Evolutionary conservation across 1,140 invertebrate species (phyloP), one percentile per base, ranked within the genome.

Genomic region (Zaprionus gabonicus): DNA sequence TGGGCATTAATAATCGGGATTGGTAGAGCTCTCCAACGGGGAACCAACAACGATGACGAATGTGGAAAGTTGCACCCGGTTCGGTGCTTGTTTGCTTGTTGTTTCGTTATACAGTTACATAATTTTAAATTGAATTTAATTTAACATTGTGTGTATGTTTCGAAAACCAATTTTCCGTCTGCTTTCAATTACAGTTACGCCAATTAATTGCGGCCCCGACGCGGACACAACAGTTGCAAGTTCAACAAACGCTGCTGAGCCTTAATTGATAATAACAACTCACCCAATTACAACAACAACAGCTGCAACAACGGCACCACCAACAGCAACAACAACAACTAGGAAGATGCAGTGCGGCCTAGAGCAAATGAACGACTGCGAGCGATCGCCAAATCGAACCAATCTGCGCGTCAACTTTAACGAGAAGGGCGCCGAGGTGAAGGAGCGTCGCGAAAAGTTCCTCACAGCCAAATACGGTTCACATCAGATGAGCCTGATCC

Each of bases 401-500:
- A 96, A 96, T 82, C 94, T 98, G 31, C 96, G 97, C 85, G 97
- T 98, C 66, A 97, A 97, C 91, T 98, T 98, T 93, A 97, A 95
- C 74, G 96, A 97, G 82, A 97, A 97, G 93, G 96, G 96, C 27
- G 94, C 95, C 80, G 94, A 97, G 93, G 96, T 98, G 23, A 97
- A 97, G 92, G 97, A 98, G 92, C 95, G 96, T 20, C 94, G 97
- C 38, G 97, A 98, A 93, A 98, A 98, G 93, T 99, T 99, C 93
- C 95, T 99, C 71, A 99, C 98, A 36, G 98, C 98, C 73, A 99
- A 99, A 93, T 99, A 99, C 91, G 98, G 98, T 65, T 97, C 97
- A 76, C 98, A 99, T 94, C 98, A 99, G 94, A 99, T 99, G 98
- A 97, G 96, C 85, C 95, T 99, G 73, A 99, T 99, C 86, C 95